Evolutionary conservation across 2,888 invertebrate species (phyloP), one percentile per base, ranked within the genome.

Genomic region (Pollenia amentaria): DNA sequence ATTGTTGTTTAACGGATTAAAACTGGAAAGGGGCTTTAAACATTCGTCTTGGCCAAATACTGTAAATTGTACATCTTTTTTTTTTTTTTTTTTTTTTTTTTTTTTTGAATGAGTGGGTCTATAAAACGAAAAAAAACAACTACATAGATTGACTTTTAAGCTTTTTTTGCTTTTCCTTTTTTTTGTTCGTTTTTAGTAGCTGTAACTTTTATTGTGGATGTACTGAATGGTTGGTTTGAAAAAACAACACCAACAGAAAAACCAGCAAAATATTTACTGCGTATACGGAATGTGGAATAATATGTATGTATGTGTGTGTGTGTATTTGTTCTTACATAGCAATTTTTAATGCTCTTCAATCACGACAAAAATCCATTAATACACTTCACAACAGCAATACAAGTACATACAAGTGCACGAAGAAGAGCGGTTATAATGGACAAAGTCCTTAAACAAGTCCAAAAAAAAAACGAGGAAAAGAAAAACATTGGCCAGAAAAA

Each of bases 331-430:
- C 42, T 64, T 80, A 72, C 70, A 83, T 38, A 79, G 64, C 80
- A 84, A 73, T 84, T 80, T 83, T 84, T 87, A 81, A 80, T 80
- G 87, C 85, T 81, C 79, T 85, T 88, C 88, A 88, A 88, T 88
- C 88, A 88, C 85, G 86, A 73, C 87, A 87, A 85, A 89, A 89
- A 88, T 89, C 89, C 89, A 89, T 89, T 89, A 89, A 89, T 89
- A 84, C 87, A 88, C 89, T 88, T 89, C 88, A 89, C 76, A 84
- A 77, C 69, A 78, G 84, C 83, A 75, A 72, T 55, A 48, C 62
- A 70, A 42, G 51, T 80, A 72, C 42, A 12, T 53, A 51, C 53
- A 42, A 70, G 21, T 48, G 55, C 55, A 64, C 38, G 40, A 57
- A 69, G 44, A 76, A 69, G 42, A 53, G 69, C 62, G 53, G 16